phyloP scores from a whole-genome alignment of 2,888 invertebrate species.

The Gisinianus flammeolus region DNA sequence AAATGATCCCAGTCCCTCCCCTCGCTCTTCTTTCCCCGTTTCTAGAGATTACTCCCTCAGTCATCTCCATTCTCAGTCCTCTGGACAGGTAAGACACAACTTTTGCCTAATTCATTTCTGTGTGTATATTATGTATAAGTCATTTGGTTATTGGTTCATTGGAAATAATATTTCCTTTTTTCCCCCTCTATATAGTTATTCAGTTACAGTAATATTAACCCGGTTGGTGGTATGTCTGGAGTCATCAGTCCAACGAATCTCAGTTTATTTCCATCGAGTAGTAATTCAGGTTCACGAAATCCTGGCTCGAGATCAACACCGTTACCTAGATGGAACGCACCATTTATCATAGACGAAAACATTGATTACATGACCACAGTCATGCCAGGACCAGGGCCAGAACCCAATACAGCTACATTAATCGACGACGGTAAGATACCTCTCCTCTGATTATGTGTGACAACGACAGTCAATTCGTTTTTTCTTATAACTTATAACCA shows the following conservation, averaged over 20 bases:
- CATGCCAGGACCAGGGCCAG: conserved; percentile 69
- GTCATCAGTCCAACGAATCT: conserved; percentile 88
- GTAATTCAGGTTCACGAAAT: conserved; percentile 54
- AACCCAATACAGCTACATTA: conserved; percentile 74
- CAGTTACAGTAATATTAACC: conserved; percentile 86
- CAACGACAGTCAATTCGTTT: background rate
- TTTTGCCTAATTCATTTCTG: background rate
- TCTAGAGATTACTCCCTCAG: conserved; percentile 82
- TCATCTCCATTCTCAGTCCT: conserved; percentile 86
- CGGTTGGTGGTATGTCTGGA: conserved; percentile 75
- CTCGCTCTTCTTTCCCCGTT: conserved; percentile 61
- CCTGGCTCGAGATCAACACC: conserved; percentile 66
- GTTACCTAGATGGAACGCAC: conserved; percentile 79
- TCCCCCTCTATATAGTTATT: conserved; percentile 73
- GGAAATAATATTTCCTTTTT: conserved; percentile 11
- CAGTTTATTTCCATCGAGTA: conserved; percentile 77
- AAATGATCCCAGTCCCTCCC: conserved; percentile 54
- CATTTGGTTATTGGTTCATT: background rate
- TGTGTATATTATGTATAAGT: background rate
- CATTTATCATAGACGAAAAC: conserved; percentile 86
- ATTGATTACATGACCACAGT: conserved; percentile 86
- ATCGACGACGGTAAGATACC: conserved; percentile 75
- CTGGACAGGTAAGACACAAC: conserved; percentile 71
- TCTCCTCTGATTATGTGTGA: background rate
- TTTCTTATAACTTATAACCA: background rate